Percentiles rank a stretch among this genome's conserved stretches.
phyloP scores from a whole-genome alignment of 1,140 invertebrate genomes.

The Odontomachus brunneus region DNA sequence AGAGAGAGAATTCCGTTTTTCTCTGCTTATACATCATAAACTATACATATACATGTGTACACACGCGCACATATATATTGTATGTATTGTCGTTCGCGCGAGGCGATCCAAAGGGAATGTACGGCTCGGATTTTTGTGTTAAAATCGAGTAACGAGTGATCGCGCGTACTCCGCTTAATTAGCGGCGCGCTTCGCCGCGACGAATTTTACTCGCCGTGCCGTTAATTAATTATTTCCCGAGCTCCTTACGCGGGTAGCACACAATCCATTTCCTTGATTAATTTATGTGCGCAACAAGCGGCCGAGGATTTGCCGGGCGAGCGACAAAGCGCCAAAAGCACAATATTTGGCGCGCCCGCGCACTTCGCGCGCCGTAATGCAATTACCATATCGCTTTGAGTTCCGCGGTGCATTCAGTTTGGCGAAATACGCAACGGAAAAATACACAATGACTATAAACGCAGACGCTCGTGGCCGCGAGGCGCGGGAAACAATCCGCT shows the following conservation, averaged over 20 bases:
- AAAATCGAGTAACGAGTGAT: conserved; percentile 2
- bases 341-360: neutral
- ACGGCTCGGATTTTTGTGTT: neutral
- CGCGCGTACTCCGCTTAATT: conserved; percentile 22
- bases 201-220: neutral
- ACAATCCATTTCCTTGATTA: conserved; percentile 42
- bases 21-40: neutral
- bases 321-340: neutral
- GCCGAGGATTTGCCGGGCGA: conserved; percentile 9
- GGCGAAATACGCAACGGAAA: conserved; percentile 3
- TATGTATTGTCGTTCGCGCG: neutral
- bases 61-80: no score
- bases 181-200: neutral
- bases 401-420: neutral
- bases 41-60: no score
- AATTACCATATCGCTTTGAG: conserved; percentile 14
- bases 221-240: conserved; percentile 47
- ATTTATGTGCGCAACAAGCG: conserved; percentile 25
- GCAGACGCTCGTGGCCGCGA: neutral
- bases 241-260: neutral
- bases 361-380: neutral
- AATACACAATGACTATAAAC: neutral
- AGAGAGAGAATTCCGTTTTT: conserved; percentile 38
- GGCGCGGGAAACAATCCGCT: neutral
- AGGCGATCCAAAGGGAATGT: neutral